phyloP scores from a whole-genome alignment of 2,888 invertebrate species.

The Hypselothyrea guttata region DNA sequence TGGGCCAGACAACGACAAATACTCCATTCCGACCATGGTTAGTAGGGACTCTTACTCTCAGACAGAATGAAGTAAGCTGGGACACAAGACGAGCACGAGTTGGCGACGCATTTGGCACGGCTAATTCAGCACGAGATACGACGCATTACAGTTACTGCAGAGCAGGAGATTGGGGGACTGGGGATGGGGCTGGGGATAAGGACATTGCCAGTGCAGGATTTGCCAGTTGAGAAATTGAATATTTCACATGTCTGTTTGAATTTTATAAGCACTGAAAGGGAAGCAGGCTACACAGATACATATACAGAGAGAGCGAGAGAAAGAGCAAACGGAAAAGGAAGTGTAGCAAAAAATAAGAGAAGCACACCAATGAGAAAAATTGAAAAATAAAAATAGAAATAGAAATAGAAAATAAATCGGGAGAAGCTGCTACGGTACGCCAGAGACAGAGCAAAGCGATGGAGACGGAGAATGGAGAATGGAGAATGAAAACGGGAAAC shows the following conservation, averaged over 20 bases:
- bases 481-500: constrained; percentile 4
- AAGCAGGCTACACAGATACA: constrained; percentile 12
- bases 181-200: constrained; percentile 1
- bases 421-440: constrained; percentile 42
- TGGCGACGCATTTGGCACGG: constrained; percentile 52
- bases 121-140: constrained; percentile 57
- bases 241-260: constrained; percentile 69
- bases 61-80: constrained; percentile 14
- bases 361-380: constrained; percentile 63
- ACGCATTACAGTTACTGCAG: constrained; percentile 40
- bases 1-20: constrained; percentile 12
- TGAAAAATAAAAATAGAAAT: constrained; percentile 50
- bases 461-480: neutral
- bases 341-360: constrained; percentile 30
- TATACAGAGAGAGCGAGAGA: too few relatives aligned
- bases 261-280: constrained; percentile 55
- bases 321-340: constrained; percentile 48
- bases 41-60: too few relatives aligned
- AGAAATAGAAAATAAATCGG: constrained; percentile 32
- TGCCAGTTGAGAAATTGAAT: constrained; percentile 67
- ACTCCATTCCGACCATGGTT: neutral
- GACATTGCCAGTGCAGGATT: constrained; percentile 40
- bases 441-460: neutral
- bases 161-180: too few relatives aligned
- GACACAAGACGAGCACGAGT: constrained; percentile 38